A percentile compares a stretch with the other conserved stretches of the same genome.
Conservation (phyloP, 2,888 invertebrate species). For the Formica aserva region DNA sequence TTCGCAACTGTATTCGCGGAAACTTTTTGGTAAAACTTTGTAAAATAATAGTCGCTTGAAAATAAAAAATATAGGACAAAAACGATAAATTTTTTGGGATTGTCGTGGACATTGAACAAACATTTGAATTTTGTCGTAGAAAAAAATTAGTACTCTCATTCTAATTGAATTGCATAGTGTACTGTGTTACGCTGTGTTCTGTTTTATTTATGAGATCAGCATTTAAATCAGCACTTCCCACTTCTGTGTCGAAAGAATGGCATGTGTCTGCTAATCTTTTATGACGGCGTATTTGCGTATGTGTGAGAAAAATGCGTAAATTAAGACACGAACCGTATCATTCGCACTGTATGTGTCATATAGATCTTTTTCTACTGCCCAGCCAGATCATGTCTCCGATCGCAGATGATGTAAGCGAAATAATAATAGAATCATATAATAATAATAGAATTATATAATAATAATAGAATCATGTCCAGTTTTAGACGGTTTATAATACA, state of each 20-base stretch:
- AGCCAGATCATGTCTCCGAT: not conserved
- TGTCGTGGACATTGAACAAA: too few species aligned
- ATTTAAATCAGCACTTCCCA: not conserved
- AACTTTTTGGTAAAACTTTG: not conserved
- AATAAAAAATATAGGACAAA: not conserved
- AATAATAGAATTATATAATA: not conserved
- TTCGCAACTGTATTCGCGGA: not conserved
- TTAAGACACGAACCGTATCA: not conserved
- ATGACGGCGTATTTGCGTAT: not conserved
- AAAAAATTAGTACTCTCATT: not conserved
- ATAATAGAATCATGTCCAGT: not conserved
- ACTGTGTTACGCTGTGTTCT: too few species aligned
- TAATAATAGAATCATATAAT: not conserved
- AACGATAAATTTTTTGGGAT: not conserved
- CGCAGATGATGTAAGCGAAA: not conserved
- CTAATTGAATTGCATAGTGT: not conserved
- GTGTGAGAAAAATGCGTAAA: not conserved
- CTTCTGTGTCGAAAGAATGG: conserved; percentile 15
- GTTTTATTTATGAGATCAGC: not conserved
- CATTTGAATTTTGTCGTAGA: not conserved
- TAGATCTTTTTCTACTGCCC: not conserved
- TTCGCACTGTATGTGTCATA: not conserved
- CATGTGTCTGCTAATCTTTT: not conserved
- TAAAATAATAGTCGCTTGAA: not conserved
- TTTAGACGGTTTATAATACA: conserved; percentile 18